Evolutionary conservation across 1,140 invertebrate genomes (phyloP), one percentile per base, ranked within the genome.

Genomic region (Chlorops oryzae): DNA sequence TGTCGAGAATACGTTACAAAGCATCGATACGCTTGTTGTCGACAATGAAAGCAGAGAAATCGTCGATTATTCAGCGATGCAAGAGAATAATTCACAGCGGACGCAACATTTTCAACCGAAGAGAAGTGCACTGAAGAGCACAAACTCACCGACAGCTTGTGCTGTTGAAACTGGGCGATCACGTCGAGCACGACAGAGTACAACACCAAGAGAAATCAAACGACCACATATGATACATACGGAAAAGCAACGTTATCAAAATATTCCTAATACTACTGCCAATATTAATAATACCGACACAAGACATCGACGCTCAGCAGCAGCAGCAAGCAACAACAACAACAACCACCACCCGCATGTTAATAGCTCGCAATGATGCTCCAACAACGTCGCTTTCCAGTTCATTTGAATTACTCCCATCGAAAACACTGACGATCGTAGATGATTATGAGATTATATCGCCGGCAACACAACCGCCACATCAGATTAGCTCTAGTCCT

Each of bases 221-320:
- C 70, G 83, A 34, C 84, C 83, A 1, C 81, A 82, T 56, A 86
- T 86, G 83, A 86, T 86, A 52, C 84, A 85, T 55, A 86, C 83
- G 0, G 81, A 83, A 62, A 83, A 83, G 57, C 79, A 78, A 2
- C 70, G n/a, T n/a, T n/a, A n/a, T n/a, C n/a, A n/a, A n/a, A n/a
- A n/a, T n/a, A n/a, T n/a, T n/a, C n/a, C n/a, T n/a, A n/a, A n/a
- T n/a, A n/a, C n/a, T n/a, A n/a, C n/a, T n/a, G n/a, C n/a, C n/a
- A n/a, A n/a, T n/a, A n/a, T n/a, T n/a, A n/a, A n/a, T n/a, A n/a
- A n/a, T n/a, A n/a, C n/a, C n/a, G n/a, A n/a, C n/a, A n/a, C n/a
- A n/a, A n/a, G n/a, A n/a, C n/a, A n/a, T n/a, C 15, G 77, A 77
- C 52, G 76, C 74, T 6, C 68, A 75, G 13, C 78, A 82, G 35